A percentile compares a stretch with the other conserved stretches of the same genome.
These are phyloP conservation scores for Doryteuthis pealeii DNA, from an alignment of 1,140 invertebrate genomes.

Conservation along the genomic window DNA sequence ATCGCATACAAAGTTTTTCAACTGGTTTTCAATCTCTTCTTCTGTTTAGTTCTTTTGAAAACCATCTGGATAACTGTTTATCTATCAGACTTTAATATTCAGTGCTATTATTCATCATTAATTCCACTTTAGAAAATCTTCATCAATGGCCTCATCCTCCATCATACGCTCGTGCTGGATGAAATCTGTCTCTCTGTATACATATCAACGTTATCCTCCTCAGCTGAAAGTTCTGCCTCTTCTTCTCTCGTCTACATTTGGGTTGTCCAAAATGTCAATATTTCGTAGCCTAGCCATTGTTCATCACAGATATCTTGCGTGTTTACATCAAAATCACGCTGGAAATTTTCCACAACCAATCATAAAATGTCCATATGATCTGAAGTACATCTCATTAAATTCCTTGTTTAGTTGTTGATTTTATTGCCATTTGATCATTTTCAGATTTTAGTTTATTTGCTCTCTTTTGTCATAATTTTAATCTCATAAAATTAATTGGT, in stretches of 20 bases:
- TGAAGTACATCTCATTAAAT: slow-evolving; percentile 30
- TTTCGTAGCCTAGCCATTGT: slow-evolving; percentile 32
- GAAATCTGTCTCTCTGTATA: slow-evolving; percentile 8
- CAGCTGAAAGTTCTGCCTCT: too few relatives aligned
- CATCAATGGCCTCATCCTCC: too few relatives aligned
- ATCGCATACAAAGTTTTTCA: slow-evolving; percentile 25
- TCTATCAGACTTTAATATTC: slow-evolving; percentile 18
- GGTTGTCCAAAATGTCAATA: slow-evolving; percentile 8
- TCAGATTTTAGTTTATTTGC: too few relatives aligned
- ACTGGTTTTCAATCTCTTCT: slow-evolving; percentile 19
- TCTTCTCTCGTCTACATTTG: background rate
- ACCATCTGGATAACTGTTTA: background rate
- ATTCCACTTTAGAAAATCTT: too few relatives aligned
- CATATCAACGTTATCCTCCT: too few relatives aligned
- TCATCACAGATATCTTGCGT: slow-evolving; percentile 20
- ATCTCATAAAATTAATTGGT: too few relatives aligned
- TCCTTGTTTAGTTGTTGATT: slow-evolving; percentile 26
- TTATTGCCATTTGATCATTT: too few relatives aligned
- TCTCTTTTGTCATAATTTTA: too few relatives aligned
- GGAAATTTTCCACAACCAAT: slow-evolving; percentile 17
- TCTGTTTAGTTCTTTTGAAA: slow-evolving; percentile 15
- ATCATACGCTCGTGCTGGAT: slow-evolving; percentile 1
- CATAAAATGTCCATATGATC: slow-evolving; percentile 30
- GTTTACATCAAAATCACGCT: slow-evolving; percentile 9
- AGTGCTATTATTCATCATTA: slow-evolving; percentile 1